phyloP scores from a whole-genome alignment of 2,797 vertebrate genomes.

The Acomys russatus region DNA sequence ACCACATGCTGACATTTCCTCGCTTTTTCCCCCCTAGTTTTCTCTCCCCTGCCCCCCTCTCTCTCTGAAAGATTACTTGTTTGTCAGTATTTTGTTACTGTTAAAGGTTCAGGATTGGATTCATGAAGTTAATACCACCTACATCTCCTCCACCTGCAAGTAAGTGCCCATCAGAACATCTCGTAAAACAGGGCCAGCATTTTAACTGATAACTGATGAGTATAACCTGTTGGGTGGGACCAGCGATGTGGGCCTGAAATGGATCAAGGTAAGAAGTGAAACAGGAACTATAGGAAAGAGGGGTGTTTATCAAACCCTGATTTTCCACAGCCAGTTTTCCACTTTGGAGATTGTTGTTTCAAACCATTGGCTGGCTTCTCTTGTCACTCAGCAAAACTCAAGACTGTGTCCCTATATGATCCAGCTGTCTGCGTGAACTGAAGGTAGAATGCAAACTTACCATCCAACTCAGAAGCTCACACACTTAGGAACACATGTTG shows the following conservation, averaged over 20 bases:
- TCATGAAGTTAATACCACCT: background rate
- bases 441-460: constrained; percentile 1
- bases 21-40: background rate
- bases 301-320: constrained; percentile 26
- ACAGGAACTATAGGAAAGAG: background rate
- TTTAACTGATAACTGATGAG: background rate
- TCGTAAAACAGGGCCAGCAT: background rate
- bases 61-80: constrained; percentile 42
- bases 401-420: background rate
- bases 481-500: background rate
- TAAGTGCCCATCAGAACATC: background rate
- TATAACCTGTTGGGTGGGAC: background rate
- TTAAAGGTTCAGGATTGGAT: background rate
- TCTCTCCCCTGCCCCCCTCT: background rate
- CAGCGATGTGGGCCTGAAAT: too few relatives aligned
- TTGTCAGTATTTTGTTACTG: background rate
- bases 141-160: too few relatives aligned
- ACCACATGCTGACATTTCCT: background rate
- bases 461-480: background rate
- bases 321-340: constrained; percentile 70
- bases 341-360: constrained; percentile 58
- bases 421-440: constrained; percentile 15
- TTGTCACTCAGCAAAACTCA: constrained; percentile 54
- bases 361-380: constrained; percentile 56
- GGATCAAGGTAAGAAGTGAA: background rate